Evolutionary conservation across 1,140 invertebrate species (phyloP).

Genomic region (Dendroctonus valens): DNA sequence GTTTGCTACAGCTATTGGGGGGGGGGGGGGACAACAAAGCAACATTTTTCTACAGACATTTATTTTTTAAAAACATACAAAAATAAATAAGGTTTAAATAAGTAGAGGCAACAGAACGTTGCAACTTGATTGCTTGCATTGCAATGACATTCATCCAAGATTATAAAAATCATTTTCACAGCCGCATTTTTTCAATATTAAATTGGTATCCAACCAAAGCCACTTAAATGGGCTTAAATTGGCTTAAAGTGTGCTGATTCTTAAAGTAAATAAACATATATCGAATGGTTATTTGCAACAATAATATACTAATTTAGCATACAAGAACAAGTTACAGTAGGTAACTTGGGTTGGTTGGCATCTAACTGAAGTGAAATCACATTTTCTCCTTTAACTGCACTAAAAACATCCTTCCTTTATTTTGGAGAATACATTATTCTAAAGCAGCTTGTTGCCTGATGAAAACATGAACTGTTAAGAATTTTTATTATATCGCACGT

Average conservation of each 20-base stretch:
- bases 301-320: constrained; percentile 2
- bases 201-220: background rate
- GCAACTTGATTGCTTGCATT: background rate
- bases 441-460: too few relatives aligned
- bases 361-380: too few relatives aligned
- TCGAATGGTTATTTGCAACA: too few relatives aligned
- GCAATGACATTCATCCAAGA: background rate
- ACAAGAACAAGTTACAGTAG: background rate
- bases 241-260: background rate
- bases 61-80: background rate
- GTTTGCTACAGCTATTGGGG: background rate
- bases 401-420: too few relatives aligned
- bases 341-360: too few relatives aligned
- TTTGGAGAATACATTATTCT: too few relatives aligned
- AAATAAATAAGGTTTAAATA: background rate
- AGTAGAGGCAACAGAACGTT: background rate
- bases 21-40: background rate
- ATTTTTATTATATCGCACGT: too few relatives aligned
- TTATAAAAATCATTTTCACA: background rate
- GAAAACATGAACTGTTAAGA: too few relatives aligned
- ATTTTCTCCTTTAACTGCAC: too few relatives aligned
- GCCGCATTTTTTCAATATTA: background rate
- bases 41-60: background rate
- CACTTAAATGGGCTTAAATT: background rate
- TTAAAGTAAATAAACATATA: too few relatives aligned